A percentile compares a stretch with the other conserved stretches of the same genome.
phyloP scores from a whole-genome alignment of 2,797 vertebrate genomes.

The Pterois miles region DNA sequence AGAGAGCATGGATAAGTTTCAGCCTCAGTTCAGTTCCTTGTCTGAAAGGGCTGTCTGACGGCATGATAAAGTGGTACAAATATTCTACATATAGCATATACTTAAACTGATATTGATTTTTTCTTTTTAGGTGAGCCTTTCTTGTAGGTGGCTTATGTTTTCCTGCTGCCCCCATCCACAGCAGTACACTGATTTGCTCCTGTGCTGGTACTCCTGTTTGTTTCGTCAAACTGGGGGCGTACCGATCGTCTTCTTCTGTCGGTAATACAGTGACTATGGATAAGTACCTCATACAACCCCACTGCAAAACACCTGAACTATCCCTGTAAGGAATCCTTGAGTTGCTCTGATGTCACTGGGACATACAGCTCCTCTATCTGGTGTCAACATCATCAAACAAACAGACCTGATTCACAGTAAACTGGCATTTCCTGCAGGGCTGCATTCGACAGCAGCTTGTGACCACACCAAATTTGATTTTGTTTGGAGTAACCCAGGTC shows the following conservation, averaged over 20 bases:
- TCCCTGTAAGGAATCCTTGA: not conserved
- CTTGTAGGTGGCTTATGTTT: not conserved
- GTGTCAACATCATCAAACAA: slow-evolving; percentile 17
- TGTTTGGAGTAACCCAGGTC: slow-evolving; percentile 11
- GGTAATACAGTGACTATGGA: not conserved
- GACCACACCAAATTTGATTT: slow-evolving; percentile 23
- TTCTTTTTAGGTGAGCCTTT: not conserved
- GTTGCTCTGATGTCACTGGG: not conserved
- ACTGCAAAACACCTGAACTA: not conserved
- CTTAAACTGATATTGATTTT: not conserved
- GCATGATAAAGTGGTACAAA: not conserved
- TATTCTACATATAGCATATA: not conserved
- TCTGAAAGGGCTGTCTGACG: too few relatives aligned
- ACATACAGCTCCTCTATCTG: not conserved
- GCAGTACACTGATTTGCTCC: not conserved
- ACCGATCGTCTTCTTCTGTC: not conserved
- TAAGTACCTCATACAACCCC: not conserved
- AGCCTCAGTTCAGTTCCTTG: not conserved
- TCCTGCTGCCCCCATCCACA: not conserved
- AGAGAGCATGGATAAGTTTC: not conserved
- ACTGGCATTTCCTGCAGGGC: slow-evolving; percentile 30
- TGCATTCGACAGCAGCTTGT: slow-evolving; percentile 23
- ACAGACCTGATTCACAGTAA: slow-evolving; percentile 8
- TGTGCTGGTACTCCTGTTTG: not conserved
- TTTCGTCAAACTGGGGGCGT: not conserved